Conservation (phyloP, 2,113 vertebrate species). For the Cariama cristata region DNA sequence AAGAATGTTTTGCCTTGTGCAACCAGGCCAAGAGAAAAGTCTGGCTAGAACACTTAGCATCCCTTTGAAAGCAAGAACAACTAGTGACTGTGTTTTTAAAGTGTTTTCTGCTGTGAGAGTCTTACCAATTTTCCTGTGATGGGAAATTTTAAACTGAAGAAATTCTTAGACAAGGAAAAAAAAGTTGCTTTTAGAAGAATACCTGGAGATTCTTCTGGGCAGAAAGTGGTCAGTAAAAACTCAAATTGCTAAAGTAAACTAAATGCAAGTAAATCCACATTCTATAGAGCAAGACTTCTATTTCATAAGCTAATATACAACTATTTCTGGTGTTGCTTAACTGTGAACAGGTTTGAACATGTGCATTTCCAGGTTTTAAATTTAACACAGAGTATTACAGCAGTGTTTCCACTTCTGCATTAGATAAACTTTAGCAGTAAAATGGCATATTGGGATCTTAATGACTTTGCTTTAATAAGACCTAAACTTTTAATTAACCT, state of each 20-base stretch:
- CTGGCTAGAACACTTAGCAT: neutral
- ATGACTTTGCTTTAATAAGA: conserved; percentile 77
- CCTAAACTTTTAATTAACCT: conserved; percentile 83
- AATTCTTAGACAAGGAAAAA: neutral
- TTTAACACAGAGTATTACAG: neutral
- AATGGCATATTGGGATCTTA: conserved; percentile 66
- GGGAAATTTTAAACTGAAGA: neutral
- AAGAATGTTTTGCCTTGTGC: neutral
- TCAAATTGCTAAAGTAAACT: conserved; percentile 29
- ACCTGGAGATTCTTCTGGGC: neutral
- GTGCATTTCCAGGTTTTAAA: conserved; percentile 13
- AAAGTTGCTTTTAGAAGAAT: neutral
- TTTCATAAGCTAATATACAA: conserved; percentile 46
- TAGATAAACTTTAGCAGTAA: conserved; percentile 69
- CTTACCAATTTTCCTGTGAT: neutral
- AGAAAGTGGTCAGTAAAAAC: neutral
- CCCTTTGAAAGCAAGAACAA: neutral
- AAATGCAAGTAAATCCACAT: conserved; percentile 1
- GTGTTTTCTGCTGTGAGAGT: neutral
- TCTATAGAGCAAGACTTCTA: neutral
- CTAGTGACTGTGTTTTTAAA: neutral
- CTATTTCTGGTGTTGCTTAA: conserved; percentile 46
- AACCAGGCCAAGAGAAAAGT: neutral
- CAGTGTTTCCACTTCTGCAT: conserved; percentile 53
- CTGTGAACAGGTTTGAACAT: conserved; percentile 50